Percentiles rank a stretch among this genome's conserved stretches.
Evolutionary conservation across 2,797 vertebrate species (phyloP).

Genomic region (Trematomus bernacchii): DNA sequence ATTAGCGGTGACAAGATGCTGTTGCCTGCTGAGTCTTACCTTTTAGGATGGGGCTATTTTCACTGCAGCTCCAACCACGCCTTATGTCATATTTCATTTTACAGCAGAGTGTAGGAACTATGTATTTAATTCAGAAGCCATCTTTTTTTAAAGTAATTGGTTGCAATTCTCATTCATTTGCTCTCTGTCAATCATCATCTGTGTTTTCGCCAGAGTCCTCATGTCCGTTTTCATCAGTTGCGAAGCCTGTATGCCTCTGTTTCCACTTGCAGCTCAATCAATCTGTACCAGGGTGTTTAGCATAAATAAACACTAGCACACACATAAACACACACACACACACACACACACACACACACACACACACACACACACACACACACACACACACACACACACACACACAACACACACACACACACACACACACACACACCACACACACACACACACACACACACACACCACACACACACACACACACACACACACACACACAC

Average conservation of each 20-base stretch:
- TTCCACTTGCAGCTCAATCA: slow-evolving; percentile 29
- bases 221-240: slow-evolving; percentile 31
- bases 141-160: slow-evolving; percentile 30
- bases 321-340: background rate
- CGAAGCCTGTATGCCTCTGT: slow-evolving; percentile 6
- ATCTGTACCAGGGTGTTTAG: slow-evolving; percentile 25
- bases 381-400: background rate
- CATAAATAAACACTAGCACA: slow-evolving; percentile 25
- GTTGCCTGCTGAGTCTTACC: slow-evolving; percentile 28
- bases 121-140: background rate
- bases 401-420: background rate
- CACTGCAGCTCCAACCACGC: background rate
- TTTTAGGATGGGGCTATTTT: slow-evolving; percentile 17
- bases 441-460: background rate
- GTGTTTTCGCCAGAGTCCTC: slow-evolving; percentile 15
- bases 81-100: slow-evolving; percentile 12
- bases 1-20: slow-evolving; percentile 23
- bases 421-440: background rate
- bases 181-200: slow-evolving; percentile 39
- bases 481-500: background rate
- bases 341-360: no score
- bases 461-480: no score
- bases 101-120: slow-evolving; percentile 9
- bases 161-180: slow-evolving; percentile 27
- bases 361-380: background rate